These are phyloP conservation scores for Acleris cristana DNA, from an alignment of 2,888 invertebrate genomes.

Conservation along the genomic window DNA sequence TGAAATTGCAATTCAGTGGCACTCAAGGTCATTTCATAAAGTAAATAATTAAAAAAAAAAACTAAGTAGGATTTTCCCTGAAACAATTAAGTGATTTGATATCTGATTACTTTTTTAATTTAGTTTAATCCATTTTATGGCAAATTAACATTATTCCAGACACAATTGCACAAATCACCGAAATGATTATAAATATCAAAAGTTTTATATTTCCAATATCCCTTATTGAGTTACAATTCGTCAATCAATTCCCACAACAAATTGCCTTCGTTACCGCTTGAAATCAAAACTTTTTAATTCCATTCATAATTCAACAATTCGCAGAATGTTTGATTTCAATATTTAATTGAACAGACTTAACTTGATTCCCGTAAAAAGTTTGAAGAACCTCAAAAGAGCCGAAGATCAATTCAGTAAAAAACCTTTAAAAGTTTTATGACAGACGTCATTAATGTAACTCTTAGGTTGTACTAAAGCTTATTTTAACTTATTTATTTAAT, in stretches of 20 bases:
- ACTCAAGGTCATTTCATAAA: too few relatives aligned
- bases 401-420: not conserved
- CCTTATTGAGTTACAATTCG: conserved; percentile 43
- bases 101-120: too few relatives aligned
- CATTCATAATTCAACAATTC: conserved; percentile 45
- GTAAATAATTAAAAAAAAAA: too few relatives aligned
- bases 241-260: conserved; percentile 44
- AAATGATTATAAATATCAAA: too few relatives aligned
- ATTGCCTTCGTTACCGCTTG: conserved; percentile 47
- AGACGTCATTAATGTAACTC: conserved; percentile 2
- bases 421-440: not conserved
- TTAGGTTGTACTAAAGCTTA: not conserved
- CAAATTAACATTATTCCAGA: too few relatives aligned
- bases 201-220: conserved; percentile 19
- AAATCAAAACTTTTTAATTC: conserved; percentile 44
- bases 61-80: too few relatives aligned
- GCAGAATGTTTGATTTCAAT: conserved; percentile 43
- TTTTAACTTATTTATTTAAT: too few relatives aligned
- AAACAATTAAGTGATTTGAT: too few relatives aligned
- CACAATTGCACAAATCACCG: too few relatives aligned
- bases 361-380: conserved; percentile 23
- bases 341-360: conserved; percentile 32
- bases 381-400: not conserved
- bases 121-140: too few relatives aligned
- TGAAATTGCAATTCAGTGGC: too few relatives aligned